phyloP scores from a whole-genome alignment of 2,113 vertebrate species.

The Drymodes brunneopygia region DNA sequence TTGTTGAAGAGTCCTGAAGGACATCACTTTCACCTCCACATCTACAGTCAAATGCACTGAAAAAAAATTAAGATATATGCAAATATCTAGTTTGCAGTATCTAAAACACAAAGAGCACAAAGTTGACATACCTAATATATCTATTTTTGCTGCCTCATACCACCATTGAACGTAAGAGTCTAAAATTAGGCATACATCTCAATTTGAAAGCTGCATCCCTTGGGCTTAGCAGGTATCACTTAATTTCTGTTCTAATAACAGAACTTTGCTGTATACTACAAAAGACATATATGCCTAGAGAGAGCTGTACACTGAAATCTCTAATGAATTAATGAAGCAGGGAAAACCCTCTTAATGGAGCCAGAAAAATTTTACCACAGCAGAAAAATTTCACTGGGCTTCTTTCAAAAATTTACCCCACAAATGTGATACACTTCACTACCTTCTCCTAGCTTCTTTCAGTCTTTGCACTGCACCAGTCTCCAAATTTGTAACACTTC shows the following conservation, averaged over 20 bases:
- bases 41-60: neutral
- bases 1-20: fast-evolving
- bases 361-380: neutral
- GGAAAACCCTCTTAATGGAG: neutral
- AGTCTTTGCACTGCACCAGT: neutral
- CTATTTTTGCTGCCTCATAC: conserved; percentile 10
- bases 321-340: neutral
- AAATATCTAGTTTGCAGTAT: neutral
- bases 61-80: neutral
- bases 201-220: neutral
- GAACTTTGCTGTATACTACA: neutral
- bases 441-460: neutral
- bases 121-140: neutral
- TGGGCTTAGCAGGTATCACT: neutral
- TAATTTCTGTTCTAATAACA: neutral
- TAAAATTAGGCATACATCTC: neutral
- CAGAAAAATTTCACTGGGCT: neutral
- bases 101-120: neutral
- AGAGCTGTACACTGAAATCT: neutral
- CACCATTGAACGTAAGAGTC: neutral
- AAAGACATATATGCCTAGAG: neutral
- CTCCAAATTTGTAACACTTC: neutral
- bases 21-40: neutral
- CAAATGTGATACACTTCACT: neutral
- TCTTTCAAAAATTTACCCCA: neutral